Percentiles rank a stretch among this genome's conserved stretches.
Evolutionary conservation across 2,113 vertebrate genomes (phyloP).

Genomic region (Cygnus buccinator): DNA sequence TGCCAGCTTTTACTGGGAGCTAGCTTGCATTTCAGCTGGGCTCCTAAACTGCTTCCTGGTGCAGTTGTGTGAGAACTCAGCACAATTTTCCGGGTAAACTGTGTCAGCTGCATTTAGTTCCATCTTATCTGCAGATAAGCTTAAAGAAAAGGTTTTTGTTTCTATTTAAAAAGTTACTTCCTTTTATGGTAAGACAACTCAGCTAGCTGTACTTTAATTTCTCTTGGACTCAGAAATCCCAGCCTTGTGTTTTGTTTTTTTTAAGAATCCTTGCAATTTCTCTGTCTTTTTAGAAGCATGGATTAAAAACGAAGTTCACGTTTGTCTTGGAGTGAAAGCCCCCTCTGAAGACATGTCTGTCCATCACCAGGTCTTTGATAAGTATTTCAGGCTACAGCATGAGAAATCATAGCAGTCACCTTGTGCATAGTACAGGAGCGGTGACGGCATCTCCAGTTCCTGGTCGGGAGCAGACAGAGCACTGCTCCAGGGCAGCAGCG

Average conservation of each 20-base stretch:
- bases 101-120: not conserved
- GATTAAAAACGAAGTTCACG: not conserved
- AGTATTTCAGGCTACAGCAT: not conserved
- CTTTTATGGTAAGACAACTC: not conserved
- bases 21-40: not conserved
- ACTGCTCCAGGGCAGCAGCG: too few relatives aligned
- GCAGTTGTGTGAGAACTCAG: not conserved
- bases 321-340: not conserved
- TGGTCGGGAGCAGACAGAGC: not conserved
- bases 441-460: not conserved
- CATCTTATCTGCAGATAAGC: not conserved
- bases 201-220: not conserved
- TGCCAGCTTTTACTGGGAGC: not conserved
- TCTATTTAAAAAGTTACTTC: not conserved
- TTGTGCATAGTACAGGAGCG: not conserved
- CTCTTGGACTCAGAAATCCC: not conserved
- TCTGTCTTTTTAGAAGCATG: not conserved
- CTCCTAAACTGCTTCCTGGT: not conserved
- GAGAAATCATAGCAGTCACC: not conserved
- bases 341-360: not conserved
- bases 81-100: fast-evolving
- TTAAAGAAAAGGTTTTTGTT: too few relatives aligned
- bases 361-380: fast-evolving
- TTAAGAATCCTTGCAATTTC: not conserved
- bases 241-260: not conserved